These are phyloP conservation scores for Corythoichthys intestinalis DNA, from an alignment of 2,113 vertebrate genomes.

Conservation along the genomic window DNA sequence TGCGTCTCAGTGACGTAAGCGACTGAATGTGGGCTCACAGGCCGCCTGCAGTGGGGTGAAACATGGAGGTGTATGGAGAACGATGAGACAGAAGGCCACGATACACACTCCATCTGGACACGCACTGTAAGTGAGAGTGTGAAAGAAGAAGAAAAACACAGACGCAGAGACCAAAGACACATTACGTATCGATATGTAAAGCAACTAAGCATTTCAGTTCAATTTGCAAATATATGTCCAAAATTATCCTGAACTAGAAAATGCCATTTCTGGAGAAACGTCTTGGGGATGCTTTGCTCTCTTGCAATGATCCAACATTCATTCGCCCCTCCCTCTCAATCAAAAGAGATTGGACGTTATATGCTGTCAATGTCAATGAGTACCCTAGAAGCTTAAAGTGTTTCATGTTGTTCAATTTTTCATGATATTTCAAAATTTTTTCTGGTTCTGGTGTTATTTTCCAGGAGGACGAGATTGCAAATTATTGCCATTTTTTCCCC, in stretches of 20 bases:
- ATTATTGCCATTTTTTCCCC: too few species aligned
- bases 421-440: too few species aligned
- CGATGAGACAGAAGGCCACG: slow-evolving; percentile 59
- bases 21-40: slow-evolving; percentile 12
- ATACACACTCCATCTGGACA: slow-evolving; percentile 67
- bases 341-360: too few species aligned
- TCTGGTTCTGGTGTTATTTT: too few species aligned
- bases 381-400: too few species aligned
- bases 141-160: slow-evolving; percentile 23
- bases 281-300: too few species aligned
- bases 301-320: too few species aligned
- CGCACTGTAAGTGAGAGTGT: slow-evolving; percentile 55
- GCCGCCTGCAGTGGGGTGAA: slow-evolving; percentile 38
- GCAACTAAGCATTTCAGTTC: slow-evolving; percentile 16
- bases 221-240: neutral
- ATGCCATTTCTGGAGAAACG: too few species aligned
- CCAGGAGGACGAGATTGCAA: too few species aligned
- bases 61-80: slow-evolving; percentile 48
- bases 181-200: slow-evolving; percentile 34
- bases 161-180: slow-evolving; percentile 8
- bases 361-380: too few species aligned
- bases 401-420: too few species aligned
- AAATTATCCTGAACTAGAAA: neutral
- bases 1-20: neutral
- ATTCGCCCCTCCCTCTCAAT: too few species aligned